These are phyloP conservation scores for Pachyrhynchus sulphureomaculatus DNA, from an alignment of 1,140 invertebrate species.

Conservation along the genomic window DNA sequence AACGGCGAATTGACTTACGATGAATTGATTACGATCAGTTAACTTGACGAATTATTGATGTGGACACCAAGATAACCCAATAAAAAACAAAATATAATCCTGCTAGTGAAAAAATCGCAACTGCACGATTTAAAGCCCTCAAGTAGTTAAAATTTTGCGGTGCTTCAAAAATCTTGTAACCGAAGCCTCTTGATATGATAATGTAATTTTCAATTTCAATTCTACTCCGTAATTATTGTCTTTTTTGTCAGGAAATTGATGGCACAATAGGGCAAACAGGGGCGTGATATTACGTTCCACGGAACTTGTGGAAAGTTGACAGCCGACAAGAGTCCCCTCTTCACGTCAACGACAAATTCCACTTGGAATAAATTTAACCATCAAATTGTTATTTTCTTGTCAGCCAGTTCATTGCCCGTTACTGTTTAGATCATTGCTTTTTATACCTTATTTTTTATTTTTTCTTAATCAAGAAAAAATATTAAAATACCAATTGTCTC, in stretches of 20 bases:
- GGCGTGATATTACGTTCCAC: constrained; percentile 26
- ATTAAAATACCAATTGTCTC: too few species aligned
- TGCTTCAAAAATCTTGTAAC: constrained; percentile 25
- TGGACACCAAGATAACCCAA: too few species aligned
- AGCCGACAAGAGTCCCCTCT: constrained; percentile 23
- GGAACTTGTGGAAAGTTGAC: constrained; percentile 21
- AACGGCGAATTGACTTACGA: too few species aligned
- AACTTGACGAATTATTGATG: too few species aligned
- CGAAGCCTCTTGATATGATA: constrained; percentile 33
- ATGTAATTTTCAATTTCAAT: constrained; percentile 34
- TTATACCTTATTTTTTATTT: too few species aligned
- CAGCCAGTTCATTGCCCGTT: constrained; percentile 17
- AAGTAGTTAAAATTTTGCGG: constrained; percentile 2
- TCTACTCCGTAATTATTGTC: constrained; percentile 29
- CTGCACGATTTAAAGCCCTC: background rate
- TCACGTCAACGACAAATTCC: constrained; percentile 30
- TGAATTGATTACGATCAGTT: too few species aligned
- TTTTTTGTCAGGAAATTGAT: constrained; percentile 30
- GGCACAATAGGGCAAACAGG: constrained; percentile 27
- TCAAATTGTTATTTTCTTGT: constrained; percentile 27
- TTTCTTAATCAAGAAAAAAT: too few species aligned
- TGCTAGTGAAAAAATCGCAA: too few species aligned
- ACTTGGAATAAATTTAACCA: constrained; percentile 30
- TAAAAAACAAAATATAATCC: too few species aligned
- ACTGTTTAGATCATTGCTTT: too few species aligned